Conservation (phyloP, 2,888 invertebrate species). For the Glomeris marginata region DNA sequence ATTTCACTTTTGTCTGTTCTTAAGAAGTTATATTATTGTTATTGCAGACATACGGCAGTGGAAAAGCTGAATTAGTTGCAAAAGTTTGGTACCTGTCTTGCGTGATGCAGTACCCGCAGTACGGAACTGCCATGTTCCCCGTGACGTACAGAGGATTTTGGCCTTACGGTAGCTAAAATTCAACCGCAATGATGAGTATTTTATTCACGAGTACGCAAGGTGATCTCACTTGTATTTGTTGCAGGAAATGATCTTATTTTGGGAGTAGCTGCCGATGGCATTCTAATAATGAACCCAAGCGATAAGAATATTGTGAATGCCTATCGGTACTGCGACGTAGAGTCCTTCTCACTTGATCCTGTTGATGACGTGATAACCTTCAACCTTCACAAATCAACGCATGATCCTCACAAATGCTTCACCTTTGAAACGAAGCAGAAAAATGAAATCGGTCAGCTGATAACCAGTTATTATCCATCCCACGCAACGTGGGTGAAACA, state of each 20-base stretch:
- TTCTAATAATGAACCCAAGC: slow-evolving; percentile 76
- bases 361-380: slow-evolving; percentile 85
- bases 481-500: slow-evolving; percentile 44
- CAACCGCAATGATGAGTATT: neutral
- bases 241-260: slow-evolving; percentile 44
- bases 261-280: slow-evolving; percentile 79
- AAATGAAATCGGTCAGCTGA: slow-evolving; percentile 78
- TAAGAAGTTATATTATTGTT: slow-evolving; percentile 1
- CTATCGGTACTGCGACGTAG: slow-evolving; percentile 77
- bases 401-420: slow-evolving; percentile 65
- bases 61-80: slow-evolving; percentile 75
- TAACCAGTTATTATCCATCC: slow-evolving; percentile 77
- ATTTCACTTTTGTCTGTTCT: too few relatives aligned
- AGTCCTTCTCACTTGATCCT: slow-evolving; percentile 77
- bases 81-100: slow-evolving; percentile 87
- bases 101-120: slow-evolving; percentile 91
- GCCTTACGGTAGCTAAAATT: slow-evolving; percentile 54
- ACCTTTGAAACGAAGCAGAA: slow-evolving; percentile 83
- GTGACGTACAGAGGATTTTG: slow-evolving; percentile 88
- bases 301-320: slow-evolving; percentile 85
- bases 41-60: slow-evolving; percentile 57
- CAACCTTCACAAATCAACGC: slow-evolving; percentile 51
- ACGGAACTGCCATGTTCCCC: slow-evolving; percentile 70
- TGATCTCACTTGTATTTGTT: slow-evolving; percentile 14
- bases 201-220: neutral